Percentiles rank a stretch among this genome's conserved stretches.
These are phyloP conservation scores for Upupa epops DNA, from an alignment of 2,113 vertebrate genomes.

Conservation along the genomic window DNA sequence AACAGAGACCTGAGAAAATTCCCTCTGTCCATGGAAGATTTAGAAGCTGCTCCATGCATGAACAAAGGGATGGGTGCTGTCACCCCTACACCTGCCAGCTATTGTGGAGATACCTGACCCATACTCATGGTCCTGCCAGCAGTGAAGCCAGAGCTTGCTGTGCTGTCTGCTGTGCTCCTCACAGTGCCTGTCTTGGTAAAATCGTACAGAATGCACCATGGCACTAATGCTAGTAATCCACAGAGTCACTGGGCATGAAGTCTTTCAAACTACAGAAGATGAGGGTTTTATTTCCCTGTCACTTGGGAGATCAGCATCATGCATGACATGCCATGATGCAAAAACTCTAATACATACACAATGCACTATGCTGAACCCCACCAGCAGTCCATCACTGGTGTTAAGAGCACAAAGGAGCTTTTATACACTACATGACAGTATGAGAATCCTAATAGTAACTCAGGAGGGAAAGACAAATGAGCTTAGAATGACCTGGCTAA, in stretches of 20 bases:
- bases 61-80: not conserved
- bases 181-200: rapidly evolving
- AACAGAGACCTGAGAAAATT: not conserved
- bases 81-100: not conserved
- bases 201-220: not conserved
- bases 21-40: not conserved
- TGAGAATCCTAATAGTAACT: not conserved
- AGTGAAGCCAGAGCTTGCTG: not conserved
- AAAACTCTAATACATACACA: not conserved
- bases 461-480: not conserved
- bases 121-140: not conserved
- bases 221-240: not conserved
- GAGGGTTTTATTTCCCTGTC: not conserved
- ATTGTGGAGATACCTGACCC: rapidly evolving
- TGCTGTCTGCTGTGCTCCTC: not conserved
- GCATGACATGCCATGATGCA: rapidly evolving
- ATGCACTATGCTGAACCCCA: not conserved
- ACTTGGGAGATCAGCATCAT: not conserved
- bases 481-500: not conserved
- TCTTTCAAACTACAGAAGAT: not conserved
- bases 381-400: not conserved
- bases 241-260: not conserved
- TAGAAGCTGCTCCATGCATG: not conserved
- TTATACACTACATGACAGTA: not conserved
- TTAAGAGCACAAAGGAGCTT: not conserved